Conservation (phyloP, 2,113 vertebrate species). For the Speoplatyrhinus poulsoni region DNA sequence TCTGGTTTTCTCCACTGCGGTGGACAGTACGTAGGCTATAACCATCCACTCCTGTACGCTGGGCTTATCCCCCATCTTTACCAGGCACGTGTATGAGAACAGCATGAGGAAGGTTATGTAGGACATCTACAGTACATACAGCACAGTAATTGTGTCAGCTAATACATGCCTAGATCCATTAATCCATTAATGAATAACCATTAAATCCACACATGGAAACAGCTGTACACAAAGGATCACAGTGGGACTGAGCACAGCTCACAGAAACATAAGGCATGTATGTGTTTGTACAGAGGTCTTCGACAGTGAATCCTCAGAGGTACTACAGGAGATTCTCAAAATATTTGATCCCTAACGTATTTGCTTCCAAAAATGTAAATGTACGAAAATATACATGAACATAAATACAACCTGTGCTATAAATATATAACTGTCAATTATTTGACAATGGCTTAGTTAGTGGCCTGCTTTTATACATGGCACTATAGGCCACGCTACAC, state of each 20-base stretch:
- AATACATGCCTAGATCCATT: neutral
- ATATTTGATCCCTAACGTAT: no score
- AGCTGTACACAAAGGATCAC: neutral
- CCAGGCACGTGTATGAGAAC: constrained; percentile 90
- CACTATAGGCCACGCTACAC: no score
- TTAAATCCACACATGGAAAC: neutral
- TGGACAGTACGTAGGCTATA: constrained; percentile 88
- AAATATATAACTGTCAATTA: no score
- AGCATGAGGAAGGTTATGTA: constrained; percentile 92
- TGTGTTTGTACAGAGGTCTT: no score
- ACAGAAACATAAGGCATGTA: neutral
- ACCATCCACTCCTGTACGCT: constrained; percentile 91
- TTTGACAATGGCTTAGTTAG: no score
- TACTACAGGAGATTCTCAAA: no score
- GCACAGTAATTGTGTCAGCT: neutral
- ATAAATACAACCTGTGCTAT: no score
- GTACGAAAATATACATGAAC: no score
- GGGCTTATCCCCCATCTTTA: constrained; percentile 87
- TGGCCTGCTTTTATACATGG: no score
- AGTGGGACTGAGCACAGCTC: no score
- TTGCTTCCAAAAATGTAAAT: no score
- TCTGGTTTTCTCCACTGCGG: constrained; percentile 88
- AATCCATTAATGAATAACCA: neutral
- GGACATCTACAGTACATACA: constrained; percentile 78
- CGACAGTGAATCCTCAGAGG: no score